Base-by-base conservation (phyloP, 1,140 invertebrate species). In the Anastatus disparis region DNA sequence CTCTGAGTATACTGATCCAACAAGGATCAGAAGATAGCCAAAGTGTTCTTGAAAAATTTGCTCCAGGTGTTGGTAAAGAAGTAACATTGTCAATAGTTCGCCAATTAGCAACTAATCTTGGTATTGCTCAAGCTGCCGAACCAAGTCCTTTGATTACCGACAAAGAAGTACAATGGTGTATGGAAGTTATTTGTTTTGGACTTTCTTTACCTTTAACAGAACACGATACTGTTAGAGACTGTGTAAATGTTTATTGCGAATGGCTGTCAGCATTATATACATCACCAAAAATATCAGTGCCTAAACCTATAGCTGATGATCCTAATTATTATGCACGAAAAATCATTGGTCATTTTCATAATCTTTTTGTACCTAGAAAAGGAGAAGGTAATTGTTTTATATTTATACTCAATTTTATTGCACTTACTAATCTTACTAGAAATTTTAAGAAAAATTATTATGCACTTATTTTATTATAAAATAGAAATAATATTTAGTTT, bases 171-270 rank as follows among this genome's bases (percentile, higher is more conserved):
- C 91, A 93, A 81, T 96, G 94, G 94, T 94, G 93, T 58, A 94
- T 97, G 90, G 94, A 96, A 89, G 95, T 97, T 8, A 91, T 98
- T 22, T 95, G 96, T 78, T 97, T 92, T 87, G 97, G 97, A 0
- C 87, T 99, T 0, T 95, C 94, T 35, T 84, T 99, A 35, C 95
- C 96, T 0, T 81, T 98, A 12, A 88, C 90, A 38, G 96, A 98
- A 82, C 95, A 97, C 83, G 96, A 98, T 75, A 94, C 95, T 0
- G 93, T 99, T 44, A 91, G 96, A 73, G 97, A 98, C 84, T 99
- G 97, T 85, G 96, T 98, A 9, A 95, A 95, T 84, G 93, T 99
- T 24, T 99, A 98, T 81, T 98, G 96, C 84, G 96, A 98, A 79
- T 99, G 97, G 97, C 84, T 99, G 27, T 93, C 93, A 0, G 93